phyloP scores from a whole-genome alignment of 92 coral and sea anemone species.

The Zoanthus sansibaricus region DNA sequence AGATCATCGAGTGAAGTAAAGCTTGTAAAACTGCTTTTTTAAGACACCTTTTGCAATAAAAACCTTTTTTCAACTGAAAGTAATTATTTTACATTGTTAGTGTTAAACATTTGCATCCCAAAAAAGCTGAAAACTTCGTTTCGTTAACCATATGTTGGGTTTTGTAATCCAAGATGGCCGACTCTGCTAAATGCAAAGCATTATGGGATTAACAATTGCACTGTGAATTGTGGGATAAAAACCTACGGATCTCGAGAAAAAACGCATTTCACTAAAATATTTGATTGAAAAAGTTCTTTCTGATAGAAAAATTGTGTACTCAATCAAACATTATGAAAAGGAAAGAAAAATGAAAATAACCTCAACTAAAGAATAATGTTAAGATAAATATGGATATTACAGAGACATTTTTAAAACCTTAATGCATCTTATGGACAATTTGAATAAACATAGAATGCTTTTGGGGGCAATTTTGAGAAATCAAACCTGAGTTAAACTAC shows the following conservation, averaged over 20 bases:
- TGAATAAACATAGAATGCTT: background rate
- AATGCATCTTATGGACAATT: background rate
- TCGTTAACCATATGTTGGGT: conserved; percentile 31
- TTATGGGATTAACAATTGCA: conserved; percentile 41
- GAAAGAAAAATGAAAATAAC: conserved; percentile 33
- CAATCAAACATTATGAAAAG: conserved; percentile 18
- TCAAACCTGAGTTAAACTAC: background rate
- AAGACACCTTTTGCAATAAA: conserved; percentile 42
- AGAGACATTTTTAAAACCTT: conserved; percentile 8
- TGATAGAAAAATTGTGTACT: background rate
- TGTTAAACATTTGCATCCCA: conserved; percentile 40
- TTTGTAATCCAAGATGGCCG: conserved; percentile 45
- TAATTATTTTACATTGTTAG: conserved; percentile 11
- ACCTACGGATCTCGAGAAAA: conserved; percentile 22
- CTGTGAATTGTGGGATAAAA: conserved; percentile 40
- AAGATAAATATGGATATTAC: conserved; percentile 4
- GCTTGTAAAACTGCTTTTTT: conserved; percentile 40
- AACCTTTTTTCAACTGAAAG: conserved; percentile 34
- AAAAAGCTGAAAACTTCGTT: conserved; percentile 30
- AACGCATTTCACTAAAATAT: conserved; percentile 41
- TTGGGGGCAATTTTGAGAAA: background rate
- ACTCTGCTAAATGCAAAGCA: conserved; percentile 46
- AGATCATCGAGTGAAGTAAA: conserved; percentile 43
- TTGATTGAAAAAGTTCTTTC: conserved; percentile 25
- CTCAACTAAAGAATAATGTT: background rate